Evolutionary conservation across 2,888 invertebrate genomes (phyloP).

Genomic region (Tachina lurida): DNA sequence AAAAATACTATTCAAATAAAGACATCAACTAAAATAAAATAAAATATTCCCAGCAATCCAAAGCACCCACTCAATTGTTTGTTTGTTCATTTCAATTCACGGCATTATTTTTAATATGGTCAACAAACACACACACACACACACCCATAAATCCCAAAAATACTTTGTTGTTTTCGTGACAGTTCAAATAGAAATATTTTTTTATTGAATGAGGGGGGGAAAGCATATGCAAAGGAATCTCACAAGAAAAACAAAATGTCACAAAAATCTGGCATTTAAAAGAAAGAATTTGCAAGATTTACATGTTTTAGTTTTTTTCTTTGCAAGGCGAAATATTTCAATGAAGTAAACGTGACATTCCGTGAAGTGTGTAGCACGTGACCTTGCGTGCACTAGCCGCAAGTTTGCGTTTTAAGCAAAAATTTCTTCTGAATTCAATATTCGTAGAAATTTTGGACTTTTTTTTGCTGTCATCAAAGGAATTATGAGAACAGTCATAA

Average conservation of each 20-base stretch:
- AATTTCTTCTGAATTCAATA: neutral
- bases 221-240: conserved; percentile 27
- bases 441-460: no score
- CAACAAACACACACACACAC: conserved; percentile 4
- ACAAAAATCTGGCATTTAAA: conserved; percentile 20
- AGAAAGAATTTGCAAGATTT: conserved; percentile 5
- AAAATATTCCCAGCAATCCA: conserved; percentile 26
- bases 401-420: neutral
- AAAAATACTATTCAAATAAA: conserved; percentile 27
- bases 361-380: neutral
- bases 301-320: neutral
- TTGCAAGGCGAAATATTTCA: conserved; percentile 3
- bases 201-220: neutral
- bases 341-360: conserved; percentile 14
- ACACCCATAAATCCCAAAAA: neutral
- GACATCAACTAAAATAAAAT: conserved; percentile 45
- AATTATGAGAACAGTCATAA: no score
- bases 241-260: neutral
- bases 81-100: conserved; percentile 27
- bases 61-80: conserved; percentile 44
- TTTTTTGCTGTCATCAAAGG: no score
- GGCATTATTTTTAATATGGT: conserved; percentile 43
- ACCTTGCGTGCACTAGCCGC: no score
- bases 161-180: neutral
- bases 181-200: conserved; percentile 21